phyloP scores from a whole-genome alignment of 2,113 vertebrate genomes.

The Ascaphus truei region DNA sequence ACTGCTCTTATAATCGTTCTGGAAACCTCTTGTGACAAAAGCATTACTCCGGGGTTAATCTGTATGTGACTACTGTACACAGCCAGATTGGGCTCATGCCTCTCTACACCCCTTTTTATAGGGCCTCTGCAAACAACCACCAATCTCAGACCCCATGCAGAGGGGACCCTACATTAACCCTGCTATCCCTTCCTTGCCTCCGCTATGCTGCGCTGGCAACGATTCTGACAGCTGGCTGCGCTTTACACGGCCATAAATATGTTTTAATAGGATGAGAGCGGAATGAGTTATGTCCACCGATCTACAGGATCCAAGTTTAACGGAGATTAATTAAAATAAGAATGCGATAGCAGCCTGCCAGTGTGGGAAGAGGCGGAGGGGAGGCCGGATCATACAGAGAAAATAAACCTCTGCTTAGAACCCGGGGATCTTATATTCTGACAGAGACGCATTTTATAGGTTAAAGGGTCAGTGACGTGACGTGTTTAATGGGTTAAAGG shows the following conservation, averaged over 20 bases:
- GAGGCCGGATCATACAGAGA: too few relatives aligned
- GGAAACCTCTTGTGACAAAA: neutral
- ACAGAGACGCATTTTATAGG: too few relatives aligned
- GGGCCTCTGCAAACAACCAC: neutral
- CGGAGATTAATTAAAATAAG: slow-evolving; percentile 41
- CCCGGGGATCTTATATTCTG: too few relatives aligned
- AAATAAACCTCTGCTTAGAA: too few relatives aligned
- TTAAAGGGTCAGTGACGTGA: too few relatives aligned
- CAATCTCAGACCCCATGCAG: neutral
- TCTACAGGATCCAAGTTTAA: slow-evolving; percentile 45
- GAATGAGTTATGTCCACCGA: slow-evolving; percentile 41
- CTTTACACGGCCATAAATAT: slow-evolving; percentile 53
- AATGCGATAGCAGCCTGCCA: neutral
- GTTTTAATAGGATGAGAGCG: slow-evolving; percentile 48
- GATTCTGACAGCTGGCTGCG: slow-evolving; percentile 48
- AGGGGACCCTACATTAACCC: neutral
- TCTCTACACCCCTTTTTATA: neutral
- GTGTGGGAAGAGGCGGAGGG: too few relatives aligned
- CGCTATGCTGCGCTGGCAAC: neutral
- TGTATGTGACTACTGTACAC: neutral
- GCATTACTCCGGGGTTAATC: neutral
- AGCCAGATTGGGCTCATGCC: neutral
- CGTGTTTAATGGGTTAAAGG: too few relatives aligned
- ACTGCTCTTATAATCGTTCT: too few relatives aligned
- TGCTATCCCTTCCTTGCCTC: neutral